Evolutionary conservation across 2,113 vertebrate species (phyloP).

Genomic region (Microcebus jonahi): DNA sequence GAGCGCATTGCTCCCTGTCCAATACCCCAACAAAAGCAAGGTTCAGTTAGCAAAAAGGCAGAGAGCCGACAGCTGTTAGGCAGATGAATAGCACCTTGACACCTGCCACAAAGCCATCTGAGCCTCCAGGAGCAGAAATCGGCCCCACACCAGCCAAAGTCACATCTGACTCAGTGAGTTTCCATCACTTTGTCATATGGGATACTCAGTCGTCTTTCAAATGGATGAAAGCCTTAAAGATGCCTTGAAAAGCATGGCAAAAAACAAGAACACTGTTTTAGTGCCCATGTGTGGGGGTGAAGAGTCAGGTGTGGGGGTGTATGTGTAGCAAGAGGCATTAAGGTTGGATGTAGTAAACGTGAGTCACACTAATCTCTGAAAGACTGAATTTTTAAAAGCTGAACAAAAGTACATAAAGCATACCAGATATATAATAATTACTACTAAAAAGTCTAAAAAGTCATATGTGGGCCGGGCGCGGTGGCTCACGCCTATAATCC

Average conservation of each 20-base stretch:
- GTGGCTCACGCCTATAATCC: too few relatives aligned
- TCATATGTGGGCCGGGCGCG: too few relatives aligned
- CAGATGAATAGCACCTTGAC: not conserved
- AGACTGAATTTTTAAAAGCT: not conserved
- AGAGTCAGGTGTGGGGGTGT: too few relatives aligned
- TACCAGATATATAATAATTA: not conserved
- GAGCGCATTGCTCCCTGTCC: not conserved
- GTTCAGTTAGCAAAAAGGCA: not conserved
- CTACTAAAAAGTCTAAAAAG: not conserved
- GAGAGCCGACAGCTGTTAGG: not conserved
- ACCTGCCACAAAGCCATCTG: not conserved
- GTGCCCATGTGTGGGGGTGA: too few relatives aligned
- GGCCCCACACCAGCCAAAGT: not conserved
- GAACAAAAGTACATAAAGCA: not conserved
- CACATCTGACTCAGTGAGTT: not conserved
- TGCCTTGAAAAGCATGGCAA: not conserved
- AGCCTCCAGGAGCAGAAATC: not conserved
- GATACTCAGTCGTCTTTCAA: not conserved
- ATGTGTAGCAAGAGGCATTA: not conserved
- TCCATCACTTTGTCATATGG: not conserved
- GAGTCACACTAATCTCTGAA: not conserved
- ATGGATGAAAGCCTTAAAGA: not conserved
- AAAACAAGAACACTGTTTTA: not conserved
- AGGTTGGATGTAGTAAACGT: not conserved
- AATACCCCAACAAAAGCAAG: not conserved